phyloP scores from a whole-genome alignment of 2,797 vertebrate genomes.

The Valencia hispanica region DNA sequence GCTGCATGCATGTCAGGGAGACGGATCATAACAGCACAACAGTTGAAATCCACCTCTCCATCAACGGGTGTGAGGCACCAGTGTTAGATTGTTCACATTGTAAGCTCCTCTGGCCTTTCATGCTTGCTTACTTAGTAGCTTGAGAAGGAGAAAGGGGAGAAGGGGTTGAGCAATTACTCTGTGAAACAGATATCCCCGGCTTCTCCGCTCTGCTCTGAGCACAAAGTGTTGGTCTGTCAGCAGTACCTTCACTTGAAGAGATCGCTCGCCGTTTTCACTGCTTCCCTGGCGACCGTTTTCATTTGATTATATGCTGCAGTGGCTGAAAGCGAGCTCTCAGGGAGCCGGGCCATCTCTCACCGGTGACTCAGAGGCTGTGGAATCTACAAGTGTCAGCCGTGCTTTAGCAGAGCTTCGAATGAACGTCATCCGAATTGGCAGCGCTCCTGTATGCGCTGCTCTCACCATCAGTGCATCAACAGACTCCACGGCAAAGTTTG shows the following conservation, averaged over 20 bases:
- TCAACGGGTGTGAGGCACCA: constrained; percentile 42
- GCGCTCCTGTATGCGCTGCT: background rate
- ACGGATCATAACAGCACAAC: constrained; percentile 5
- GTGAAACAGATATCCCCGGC: constrained; percentile 71
- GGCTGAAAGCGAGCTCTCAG: constrained; percentile 4
- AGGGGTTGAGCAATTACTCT: constrained; percentile 61
- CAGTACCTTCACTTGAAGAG: constrained; percentile 36
- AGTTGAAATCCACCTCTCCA: constrained; percentile 17
- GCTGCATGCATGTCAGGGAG: background rate
- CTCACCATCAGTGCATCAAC: background rate
- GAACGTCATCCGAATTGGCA: background rate
- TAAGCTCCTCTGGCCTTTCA: constrained; percentile 58
- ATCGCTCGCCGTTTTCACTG: constrained; percentile 54
- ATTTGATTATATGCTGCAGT: constrained; percentile 53
- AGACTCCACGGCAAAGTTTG: background rate
- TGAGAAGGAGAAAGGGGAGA: background rate
- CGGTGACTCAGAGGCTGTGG: constrained; percentile 36
- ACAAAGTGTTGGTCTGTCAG: constrained; percentile 70
- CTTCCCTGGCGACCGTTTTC: constrained; percentile 50
- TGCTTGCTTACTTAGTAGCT: constrained; percentile 57
- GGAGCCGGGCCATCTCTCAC: constrained; percentile 28
- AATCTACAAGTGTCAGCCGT: background rate
- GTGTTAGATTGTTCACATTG: constrained; percentile 36
- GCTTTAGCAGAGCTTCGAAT: background rate
- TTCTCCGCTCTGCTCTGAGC: constrained; percentile 43